These are phyloP conservation scores for Nansenia antarctica DNA, from an alignment of 2,113 vertebrate genomes.

Conservation along the genomic window DNA sequence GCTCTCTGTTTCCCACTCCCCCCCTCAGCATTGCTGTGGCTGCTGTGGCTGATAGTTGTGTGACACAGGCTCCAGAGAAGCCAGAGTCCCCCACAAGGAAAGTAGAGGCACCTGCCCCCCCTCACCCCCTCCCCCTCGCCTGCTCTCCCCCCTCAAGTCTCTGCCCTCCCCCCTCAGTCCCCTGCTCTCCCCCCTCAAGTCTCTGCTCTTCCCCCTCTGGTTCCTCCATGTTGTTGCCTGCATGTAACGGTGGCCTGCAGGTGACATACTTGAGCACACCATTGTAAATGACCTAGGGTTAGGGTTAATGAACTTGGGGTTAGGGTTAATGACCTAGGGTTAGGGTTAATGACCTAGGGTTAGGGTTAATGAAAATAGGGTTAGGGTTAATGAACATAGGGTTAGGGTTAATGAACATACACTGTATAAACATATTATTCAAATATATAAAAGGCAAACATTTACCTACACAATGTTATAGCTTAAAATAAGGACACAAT, in stretches of 20 bases:
- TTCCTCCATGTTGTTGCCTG: constrained; percentile 71
- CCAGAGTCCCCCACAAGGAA: constrained; percentile 79
- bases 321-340: constrained; percentile 33
- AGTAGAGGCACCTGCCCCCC: constrained; percentile 74
- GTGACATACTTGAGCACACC: constrained; percentile 73
- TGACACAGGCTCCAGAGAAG: constrained; percentile 73
- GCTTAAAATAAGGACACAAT: no score
- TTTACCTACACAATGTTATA: no score
- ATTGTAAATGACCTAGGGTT: constrained; percentile 58
- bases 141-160: constrained; percentile 61
- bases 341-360: no score
- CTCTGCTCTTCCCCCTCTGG: constrained; percentile 35
- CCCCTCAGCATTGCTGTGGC: constrained; percentile 56
- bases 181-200: constrained; percentile 59
- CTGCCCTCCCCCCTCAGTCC: constrained; percentile 18
- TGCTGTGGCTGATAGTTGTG: neutral
- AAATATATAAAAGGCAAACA: neutral
- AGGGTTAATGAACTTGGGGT: no score
- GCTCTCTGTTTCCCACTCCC: constrained; percentile 69
- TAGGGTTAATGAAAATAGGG: no score
- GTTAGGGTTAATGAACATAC: no score
- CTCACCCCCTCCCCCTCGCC: constrained; percentile 59
- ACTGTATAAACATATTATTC: neutral
- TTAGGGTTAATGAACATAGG: no score
- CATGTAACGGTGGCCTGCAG: constrained; percentile 73